Evolutionary conservation across 2,888 invertebrate species (phyloP), one percentile per base, ranked within the genome.

Genomic region (Slavum lentiscoides): DNA sequence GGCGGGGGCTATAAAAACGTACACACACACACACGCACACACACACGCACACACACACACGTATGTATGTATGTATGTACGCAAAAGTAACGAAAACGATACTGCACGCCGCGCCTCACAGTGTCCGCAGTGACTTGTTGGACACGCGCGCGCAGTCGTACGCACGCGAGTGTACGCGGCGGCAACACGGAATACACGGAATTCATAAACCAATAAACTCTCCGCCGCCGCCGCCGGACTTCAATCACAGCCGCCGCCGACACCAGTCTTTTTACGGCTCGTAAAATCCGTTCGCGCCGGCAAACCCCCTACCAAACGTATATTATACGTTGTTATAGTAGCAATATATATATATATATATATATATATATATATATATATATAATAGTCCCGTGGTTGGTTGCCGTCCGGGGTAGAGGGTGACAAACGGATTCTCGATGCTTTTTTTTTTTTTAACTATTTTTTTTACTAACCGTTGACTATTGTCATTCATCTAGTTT

Each of bases 191-290:
- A 66, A 37, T 7, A 66, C 39, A 55, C 62, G 69, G 70, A 70
- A 80, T 80, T 80, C 77, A 70, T 80, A 70, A 80, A 72, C 77
- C 70, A 72, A 80, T 80, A 77, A 77, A 77, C 77, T 70, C 49
- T 53, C 23, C 55, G n/a, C 53, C 62, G 21, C 69, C 74, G n/a
- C 21, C 61, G 43, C 30, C 30, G 39, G 70, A 70, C 77, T 80
- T 80, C 77, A 80, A 80, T 80, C 77, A 70, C 77, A 39, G 70
- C 64, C 62, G 70, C 67, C 58, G 43, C 15, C 74, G 74, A 74
- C 74, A 67, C 55, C 74, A 55, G 77, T 77, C 62, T 70, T 80
- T 80, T 80, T 70, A 80, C 77, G 70, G 70, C 62, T 80, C 77
- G 70, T 80, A 80, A 80, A 80, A 80, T 75, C 39, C 58, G 67